These are phyloP conservation scores for Phoeniculus purpureus DNA, from an alignment of 2,797 vertebrate genomes.

Conservation along the genomic window DNA sequence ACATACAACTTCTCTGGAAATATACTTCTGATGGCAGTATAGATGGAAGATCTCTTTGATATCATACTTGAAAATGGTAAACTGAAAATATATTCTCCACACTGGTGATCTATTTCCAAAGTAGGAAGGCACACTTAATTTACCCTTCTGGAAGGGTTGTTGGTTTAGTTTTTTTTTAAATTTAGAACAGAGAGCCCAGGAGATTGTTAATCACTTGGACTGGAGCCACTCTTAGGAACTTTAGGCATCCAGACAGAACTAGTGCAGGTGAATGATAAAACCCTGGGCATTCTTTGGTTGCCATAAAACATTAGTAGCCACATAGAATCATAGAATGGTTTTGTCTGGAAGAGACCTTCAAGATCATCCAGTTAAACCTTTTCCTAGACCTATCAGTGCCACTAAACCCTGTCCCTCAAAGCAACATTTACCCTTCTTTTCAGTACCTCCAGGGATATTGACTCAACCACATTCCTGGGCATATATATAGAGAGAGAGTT, in stretches of 20 bases:
- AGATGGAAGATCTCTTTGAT: slow-evolving; percentile 12
- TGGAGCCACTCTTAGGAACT: slow-evolving; percentile 39
- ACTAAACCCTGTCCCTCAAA: no score
- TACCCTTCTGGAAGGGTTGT: slow-evolving; percentile 35
- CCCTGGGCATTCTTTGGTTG: slow-evolving; percentile 48
- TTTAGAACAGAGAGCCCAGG: slow-evolving; percentile 36
- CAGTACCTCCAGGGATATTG: no score
- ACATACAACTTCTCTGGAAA: neutral
- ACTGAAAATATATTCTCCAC: slow-evolving; percentile 19
- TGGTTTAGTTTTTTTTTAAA: slow-evolving; percentile 43
- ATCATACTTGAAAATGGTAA: slow-evolving; percentile 18
- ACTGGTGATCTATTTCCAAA: slow-evolving; percentile 27
- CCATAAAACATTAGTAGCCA: slow-evolving; percentile 50
- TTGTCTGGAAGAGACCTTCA: no score
- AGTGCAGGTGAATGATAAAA: slow-evolving; percentile 43
- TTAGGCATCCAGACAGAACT: slow-evolving; percentile 36
- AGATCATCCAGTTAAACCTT: no score
- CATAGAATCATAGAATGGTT: neutral
- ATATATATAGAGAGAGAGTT: neutral
- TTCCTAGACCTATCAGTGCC: no score
- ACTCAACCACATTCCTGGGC: no score
- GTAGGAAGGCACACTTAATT: slow-evolving; percentile 29
- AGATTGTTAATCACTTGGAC: slow-evolving; percentile 58
- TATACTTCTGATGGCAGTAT: neutral
- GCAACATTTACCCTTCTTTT: no score